Evolutionary conservation across 2,797 vertebrate species (phyloP), one percentile per base, ranked within the genome.

Genomic region (Urophycis tenuis): DNA sequence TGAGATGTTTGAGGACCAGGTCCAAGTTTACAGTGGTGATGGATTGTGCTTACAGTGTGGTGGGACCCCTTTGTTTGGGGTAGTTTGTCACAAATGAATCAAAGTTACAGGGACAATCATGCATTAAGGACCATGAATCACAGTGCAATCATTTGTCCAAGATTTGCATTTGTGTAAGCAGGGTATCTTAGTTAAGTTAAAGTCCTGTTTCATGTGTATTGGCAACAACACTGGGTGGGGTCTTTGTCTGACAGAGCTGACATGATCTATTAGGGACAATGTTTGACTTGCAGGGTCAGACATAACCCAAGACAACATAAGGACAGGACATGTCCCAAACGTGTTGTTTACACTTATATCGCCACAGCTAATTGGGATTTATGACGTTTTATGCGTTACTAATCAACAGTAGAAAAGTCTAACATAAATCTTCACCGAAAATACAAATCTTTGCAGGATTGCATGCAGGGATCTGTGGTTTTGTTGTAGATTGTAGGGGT

Each of bases 261-360:
- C 79, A 78, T 88, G 88, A 91, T 88, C 87, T 81, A 82, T 71
- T 9, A 78, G 87, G 84, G 80, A 85, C 64, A 79, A 85, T 60
- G 15, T 60, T 60, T 85, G 74, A 89, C 81, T 86, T 91, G 75
- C 78, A 82, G 14, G n/a, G 80, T 78, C 74, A 81, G 53, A 85
- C 82, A 76, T 78, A 81, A 74, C 34, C 19, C 75, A 78, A 71
- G 77, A 76, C 78, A 31, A n/a, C 41, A 49, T 49, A 1, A 49
- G 41, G 41, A 19, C 14, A 49, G 3, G 14, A 49, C 41, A n/a
- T 2, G 14, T 49, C 15, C 41, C 41, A 49, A 49, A 2, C 14
- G 11, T 41, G 36, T 74, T 6, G 11, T 29, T n/a, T 25, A 67
- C 6, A 29, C 22, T 67, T 71, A 29, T 29, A 67, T 67, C 25